phyloP scores from a whole-genome alignment of 1,140 invertebrate species.

The Drosophila tsacasi region DNA sequence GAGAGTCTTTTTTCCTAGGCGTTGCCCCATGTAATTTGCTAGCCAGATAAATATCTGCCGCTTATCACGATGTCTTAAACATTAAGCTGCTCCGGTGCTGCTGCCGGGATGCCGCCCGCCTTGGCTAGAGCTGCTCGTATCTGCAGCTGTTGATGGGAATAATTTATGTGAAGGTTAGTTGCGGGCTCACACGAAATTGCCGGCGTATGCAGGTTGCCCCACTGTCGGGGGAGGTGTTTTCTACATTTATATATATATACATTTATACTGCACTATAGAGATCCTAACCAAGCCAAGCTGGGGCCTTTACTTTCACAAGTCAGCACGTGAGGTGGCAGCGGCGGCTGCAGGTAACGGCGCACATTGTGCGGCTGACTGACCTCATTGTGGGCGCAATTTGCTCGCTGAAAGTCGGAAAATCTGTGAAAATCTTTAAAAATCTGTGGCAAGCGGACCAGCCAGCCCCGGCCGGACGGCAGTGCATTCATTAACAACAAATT shows the following conservation, averaged over 20 bases:
- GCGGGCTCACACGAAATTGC: conserved; percentile 76
- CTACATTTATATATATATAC: conserved; percentile 9
- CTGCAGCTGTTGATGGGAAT: conserved; percentile 80
- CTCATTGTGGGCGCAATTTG: conserved; percentile 81
- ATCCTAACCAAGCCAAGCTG: conserved; percentile 17
- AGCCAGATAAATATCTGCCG: conserved; percentile 77
- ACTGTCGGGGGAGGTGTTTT: conserved; percentile 17
- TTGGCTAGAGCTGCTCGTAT: conserved; percentile 23
- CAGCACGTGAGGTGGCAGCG: conserved; percentile 68
- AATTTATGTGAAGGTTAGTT: conserved; percentile 82
- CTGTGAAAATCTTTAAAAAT: conserved; percentile 36
- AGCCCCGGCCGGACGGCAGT: conserved; percentile 48
- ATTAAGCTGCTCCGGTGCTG: conserved; percentile 25
- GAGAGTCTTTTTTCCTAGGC: conserved; percentile 54
- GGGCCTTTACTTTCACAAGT: conserved; percentile 82
- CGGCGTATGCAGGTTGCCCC: conserved; percentile 26
- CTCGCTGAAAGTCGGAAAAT: conserved; percentile 60
- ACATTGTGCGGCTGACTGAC: conserved; percentile 76
- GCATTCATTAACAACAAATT: conserved; percentile 83
- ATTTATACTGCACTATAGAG: conserved; percentile 15
- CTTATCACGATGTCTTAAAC: conserved; percentile 82
- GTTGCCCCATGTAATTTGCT: conserved; percentile 81
- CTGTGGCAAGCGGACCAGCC: conserved; percentile 35
- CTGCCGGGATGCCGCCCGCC: conserved; percentile 50
- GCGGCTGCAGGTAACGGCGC: conserved; percentile 58